These are phyloP conservation scores for Synergus gifuensis DNA, from an alignment of 2,888 invertebrate genomes.

Conservation along the genomic window DNA sequence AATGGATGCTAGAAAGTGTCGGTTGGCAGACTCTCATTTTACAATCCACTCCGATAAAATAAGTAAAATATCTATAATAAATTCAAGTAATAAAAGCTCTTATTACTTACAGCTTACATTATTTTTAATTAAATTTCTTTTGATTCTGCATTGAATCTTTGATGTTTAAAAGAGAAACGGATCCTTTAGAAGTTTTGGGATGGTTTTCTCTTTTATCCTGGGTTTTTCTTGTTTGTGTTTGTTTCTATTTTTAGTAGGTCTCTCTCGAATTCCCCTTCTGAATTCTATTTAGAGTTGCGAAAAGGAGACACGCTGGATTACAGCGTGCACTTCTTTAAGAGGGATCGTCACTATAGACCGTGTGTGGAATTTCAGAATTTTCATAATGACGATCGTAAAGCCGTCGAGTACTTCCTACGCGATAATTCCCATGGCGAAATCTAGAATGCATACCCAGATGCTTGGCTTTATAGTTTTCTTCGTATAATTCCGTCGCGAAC, in stretches of 20 bases:
- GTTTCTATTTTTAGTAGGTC: conserved; percentile 17
- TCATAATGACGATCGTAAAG: conserved; percentile 39
- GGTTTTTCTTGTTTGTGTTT: not conserved
- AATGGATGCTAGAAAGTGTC: not conserved
- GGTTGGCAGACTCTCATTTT: not conserved
- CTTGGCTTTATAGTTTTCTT: conserved; percentile 36
- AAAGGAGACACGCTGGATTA: conserved; percentile 16
- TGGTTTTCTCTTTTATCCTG: not conserved
- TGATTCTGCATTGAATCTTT: too few relatives aligned
- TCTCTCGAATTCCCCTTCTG: not conserved
- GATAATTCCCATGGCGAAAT: conserved; percentile 40
- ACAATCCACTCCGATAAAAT: not conserved
- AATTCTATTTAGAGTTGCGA: conserved; percentile 36
- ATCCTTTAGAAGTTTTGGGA: not conserved
- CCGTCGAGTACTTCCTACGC: conserved; percentile 37
- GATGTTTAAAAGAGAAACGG: not conserved
- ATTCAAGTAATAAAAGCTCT: not conserved
- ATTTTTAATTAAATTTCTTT: not conserved
- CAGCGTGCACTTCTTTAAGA: not conserved
- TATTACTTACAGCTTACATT: not conserved
- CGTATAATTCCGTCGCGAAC: conserved; percentile 36
- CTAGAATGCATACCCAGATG: conserved; percentile 38
- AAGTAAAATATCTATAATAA: too few relatives aligned
- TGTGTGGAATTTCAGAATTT: conserved; percentile 40
- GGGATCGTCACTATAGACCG: conserved; percentile 22